These are phyloP conservation scores for Ovis canadensis DNA, from an alignment of 2,113 vertebrate species.

Conservation along the genomic window DNA sequence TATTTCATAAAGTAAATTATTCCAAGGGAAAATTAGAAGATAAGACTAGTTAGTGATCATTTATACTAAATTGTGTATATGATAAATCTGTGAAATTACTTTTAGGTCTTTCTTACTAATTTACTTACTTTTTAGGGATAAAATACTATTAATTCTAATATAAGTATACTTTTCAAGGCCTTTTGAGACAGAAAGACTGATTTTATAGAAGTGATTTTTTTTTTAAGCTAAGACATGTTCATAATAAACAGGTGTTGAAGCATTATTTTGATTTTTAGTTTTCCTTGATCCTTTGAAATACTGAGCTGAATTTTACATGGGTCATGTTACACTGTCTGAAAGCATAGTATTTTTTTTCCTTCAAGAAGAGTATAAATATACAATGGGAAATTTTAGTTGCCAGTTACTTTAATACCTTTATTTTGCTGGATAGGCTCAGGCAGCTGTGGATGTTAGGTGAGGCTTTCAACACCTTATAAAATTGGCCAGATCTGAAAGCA, in stretches of 20 bases:
- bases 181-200: not conserved
- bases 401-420: not conserved
- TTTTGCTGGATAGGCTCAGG: not conserved
- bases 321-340: not conserved
- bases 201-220: conserved; percentile 18
- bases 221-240: conserved; percentile 20
- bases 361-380: not conserved
- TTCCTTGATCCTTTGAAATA: conserved; percentile 38
- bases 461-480: conserved; percentile 13
- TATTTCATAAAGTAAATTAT: conserved; percentile 28
- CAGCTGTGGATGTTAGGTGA: not conserved
- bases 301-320: not conserved
- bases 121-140: not conserved
- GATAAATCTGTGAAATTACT: not conserved
- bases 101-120: not conserved
- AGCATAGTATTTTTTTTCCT: not conserved
- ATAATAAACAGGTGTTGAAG: conserved; percentile 36
- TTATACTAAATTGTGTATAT: not conserved
- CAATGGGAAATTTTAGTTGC: not conserved
- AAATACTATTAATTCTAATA: not conserved
- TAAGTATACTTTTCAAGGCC: conserved; percentile 3
- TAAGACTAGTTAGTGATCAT: not conserved
- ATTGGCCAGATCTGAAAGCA: conserved; percentile 7
- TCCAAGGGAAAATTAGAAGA: not conserved
- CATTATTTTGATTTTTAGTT: conserved; percentile 24